Percentiles rank a stretch among this genome's conserved stretches.
These are phyloP conservation scores for Tridacna crocea DNA, from an alignment of 2,888 invertebrate genomes.

Conservation along the genomic window DNA sequence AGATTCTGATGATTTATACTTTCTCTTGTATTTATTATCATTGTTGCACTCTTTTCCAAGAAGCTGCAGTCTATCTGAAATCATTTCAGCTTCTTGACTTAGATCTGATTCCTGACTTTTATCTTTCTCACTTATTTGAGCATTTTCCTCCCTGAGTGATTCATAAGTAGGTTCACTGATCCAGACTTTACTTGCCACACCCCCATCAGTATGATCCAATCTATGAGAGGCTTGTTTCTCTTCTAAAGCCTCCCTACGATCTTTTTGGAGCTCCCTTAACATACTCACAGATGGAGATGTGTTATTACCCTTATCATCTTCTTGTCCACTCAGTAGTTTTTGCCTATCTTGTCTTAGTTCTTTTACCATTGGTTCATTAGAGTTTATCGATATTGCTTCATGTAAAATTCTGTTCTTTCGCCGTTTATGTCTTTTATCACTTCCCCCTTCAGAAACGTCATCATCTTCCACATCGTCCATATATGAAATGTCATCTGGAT, in stretches of 20 bases:
- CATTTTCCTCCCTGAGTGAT: neutral
- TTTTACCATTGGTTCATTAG: constrained; percentile 26
- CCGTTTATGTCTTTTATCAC: constrained; percentile 13
- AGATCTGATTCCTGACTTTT: neutral
- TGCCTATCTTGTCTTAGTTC: constrained; percentile 47
- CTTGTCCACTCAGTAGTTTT: constrained; percentile 16
- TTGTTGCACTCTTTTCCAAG: constrained; percentile 2
- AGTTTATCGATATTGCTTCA: constrained; percentile 30
- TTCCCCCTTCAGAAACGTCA: constrained; percentile 1
- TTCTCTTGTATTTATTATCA: neutral
- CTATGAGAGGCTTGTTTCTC: constrained; percentile 11
- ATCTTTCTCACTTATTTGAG: neutral
- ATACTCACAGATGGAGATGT: neutral
- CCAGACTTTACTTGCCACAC: neutral
- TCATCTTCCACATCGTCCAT: constrained; percentile 47
- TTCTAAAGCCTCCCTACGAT: constrained; percentile 14
- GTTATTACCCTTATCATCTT: neutral
- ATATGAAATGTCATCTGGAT: constrained; percentile 43
- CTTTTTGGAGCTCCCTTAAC: constrained; percentile 12
- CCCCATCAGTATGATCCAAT: neutral
- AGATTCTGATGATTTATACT: neutral
- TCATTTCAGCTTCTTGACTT: constrained; percentile 2
- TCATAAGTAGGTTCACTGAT: neutral
- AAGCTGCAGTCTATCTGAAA: neutral
- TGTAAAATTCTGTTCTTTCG: constrained; percentile 27